Evolutionary conservation across 2,888 invertebrate genomes (phyloP).

Genomic region (Plusia festucae): DNA sequence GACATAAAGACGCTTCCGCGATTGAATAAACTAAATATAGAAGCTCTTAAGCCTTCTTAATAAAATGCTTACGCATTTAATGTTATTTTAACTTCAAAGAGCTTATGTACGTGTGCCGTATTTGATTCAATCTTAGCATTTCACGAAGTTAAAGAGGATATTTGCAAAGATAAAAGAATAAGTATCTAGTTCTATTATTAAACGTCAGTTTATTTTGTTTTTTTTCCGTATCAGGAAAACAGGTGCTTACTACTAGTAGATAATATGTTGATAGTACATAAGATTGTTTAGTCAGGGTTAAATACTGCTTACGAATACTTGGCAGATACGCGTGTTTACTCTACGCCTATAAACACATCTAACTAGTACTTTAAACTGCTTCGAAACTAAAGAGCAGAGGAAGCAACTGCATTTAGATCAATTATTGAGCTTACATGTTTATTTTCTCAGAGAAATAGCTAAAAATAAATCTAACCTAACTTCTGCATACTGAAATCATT

Average conservation of each 20-base stretch:
- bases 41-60: conserved; percentile 2
- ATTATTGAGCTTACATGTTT: background rate
- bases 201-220: background rate
- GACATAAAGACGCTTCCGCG: background rate
- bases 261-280: too few relatives aligned
- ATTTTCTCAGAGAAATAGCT: background rate
- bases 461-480: background rate
- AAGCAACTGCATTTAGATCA: background rate
- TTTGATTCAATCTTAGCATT: background rate
- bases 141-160: background rate
- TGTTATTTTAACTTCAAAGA: conserved; percentile 1
- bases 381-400: background rate
- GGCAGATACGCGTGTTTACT: background rate
- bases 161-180: background rate
- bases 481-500: conserved; percentile 16
- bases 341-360: background rate
- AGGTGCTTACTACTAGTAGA: too few relatives aligned
- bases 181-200: background rate
- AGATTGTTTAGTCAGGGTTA: background rate
- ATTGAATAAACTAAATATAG: background rate
- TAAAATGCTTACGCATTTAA: background rate
- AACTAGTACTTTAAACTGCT: background rate
- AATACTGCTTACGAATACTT: background rate
- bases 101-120: background rate
- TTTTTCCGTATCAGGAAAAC: too few relatives aligned